Percentiles rank a stretch among this genome's conserved stretches.
phyloP scores from a whole-genome alignment of 2,888 invertebrate genomes.

The Dilophus febrilis region DNA sequence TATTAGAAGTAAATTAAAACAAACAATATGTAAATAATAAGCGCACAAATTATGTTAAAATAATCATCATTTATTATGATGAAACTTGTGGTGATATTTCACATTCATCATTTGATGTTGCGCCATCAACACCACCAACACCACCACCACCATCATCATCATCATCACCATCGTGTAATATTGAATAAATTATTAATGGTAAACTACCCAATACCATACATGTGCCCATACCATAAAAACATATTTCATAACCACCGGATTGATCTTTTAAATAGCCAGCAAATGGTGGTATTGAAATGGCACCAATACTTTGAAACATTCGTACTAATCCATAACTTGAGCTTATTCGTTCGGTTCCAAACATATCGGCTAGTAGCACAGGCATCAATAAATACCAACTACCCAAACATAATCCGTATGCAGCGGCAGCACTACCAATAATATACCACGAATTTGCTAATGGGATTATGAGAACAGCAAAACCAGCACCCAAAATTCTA shows the following conservation, averaged over 20 bases:
- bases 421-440: conserved; percentile 45
- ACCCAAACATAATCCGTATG: conserved; percentile 54
- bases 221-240: conserved; percentile 60
- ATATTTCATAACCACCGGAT: conserved; percentile 52
- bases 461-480: conserved; percentile 48
- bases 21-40: too few relatives aligned
- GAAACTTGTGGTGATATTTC: conserved; percentile 23
- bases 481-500: conserved; percentile 51
- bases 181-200: conserved; percentile 36
- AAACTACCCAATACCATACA: conserved; percentile 55
- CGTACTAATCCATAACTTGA: conserved; percentile 58
- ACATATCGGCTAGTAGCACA: conserved; percentile 52
- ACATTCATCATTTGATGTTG: conserved; percentile 16
- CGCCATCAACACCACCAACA: too few relatives aligned
- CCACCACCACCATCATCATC: too few relatives aligned
- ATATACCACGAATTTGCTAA: conserved; percentile 46
- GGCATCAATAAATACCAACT: conserved; percentile 63
- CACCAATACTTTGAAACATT: conserved; percentile 60
- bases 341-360: conserved; percentile 56
- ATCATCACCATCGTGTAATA: conserved; percentile 1
- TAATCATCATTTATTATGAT: conserved; percentile 14
- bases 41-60: too few relatives aligned
- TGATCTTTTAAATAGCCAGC: conserved; percentile 50
- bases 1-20: too few relatives aligned
- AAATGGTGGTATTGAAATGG: conserved; percentile 53